Conservation (phyloP, 2,113 vertebrate genomes). For the Hippoglossus stenolepis region DNA sequence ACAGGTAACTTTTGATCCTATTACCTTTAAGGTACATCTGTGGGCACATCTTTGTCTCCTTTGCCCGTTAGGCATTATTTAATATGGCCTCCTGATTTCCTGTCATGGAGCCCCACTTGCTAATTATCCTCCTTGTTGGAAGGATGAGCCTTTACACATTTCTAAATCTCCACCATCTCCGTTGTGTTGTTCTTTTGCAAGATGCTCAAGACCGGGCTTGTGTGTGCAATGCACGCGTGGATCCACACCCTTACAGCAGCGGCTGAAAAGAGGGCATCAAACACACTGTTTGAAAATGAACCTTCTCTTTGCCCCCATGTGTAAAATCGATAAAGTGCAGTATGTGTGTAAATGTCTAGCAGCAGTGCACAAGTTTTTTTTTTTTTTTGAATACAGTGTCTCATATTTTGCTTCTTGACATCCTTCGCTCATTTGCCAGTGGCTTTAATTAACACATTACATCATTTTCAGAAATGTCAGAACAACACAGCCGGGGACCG, state of each 20-base stretch:
- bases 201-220: conserved; percentile 61
- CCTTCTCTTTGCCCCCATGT: neutral
- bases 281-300: conserved; percentile 12
- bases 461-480: conserved; percentile 86
- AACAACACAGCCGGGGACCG: conserved; percentile 89
- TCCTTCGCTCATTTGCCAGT: neutral
- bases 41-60: no score
- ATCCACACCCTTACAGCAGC: conserved; percentile 16
- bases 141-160: conserved; percentile 14
- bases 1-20: no score
- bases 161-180: conserved; percentile 17
- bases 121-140: conserved; percentile 11
- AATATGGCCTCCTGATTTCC: conserved; percentile 8
- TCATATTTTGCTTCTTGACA: neutral
- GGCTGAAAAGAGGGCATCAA: conserved; percentile 9
- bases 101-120: neutral
- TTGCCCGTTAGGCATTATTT: neutral
- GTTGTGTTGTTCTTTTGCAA: conserved; percentile 49
- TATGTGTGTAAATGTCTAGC: no score
- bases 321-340: no score
- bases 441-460: conserved; percentile 1
- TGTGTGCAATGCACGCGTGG: conserved; percentile 17
- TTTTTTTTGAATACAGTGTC: neutral
- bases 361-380: no score
- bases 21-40: no score